A percentile compares a stretch with the other conserved stretches of the same genome.
Evolutionary conservation across 2,797 vertebrate species (phyloP).

Genomic region (Anguilla megastoma): DNA sequence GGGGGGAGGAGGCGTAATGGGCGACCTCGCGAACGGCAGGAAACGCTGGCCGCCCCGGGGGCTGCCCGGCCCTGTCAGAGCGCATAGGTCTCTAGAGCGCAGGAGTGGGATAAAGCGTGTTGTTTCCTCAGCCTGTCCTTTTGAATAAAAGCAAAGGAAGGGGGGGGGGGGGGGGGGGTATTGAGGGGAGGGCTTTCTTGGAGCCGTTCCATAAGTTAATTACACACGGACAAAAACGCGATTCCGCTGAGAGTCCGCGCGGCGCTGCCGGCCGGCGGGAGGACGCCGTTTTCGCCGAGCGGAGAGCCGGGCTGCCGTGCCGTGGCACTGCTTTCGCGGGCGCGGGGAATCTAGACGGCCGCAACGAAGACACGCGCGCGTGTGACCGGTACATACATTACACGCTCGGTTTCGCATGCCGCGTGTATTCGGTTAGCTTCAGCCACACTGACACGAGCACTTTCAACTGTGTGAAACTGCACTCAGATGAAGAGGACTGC

Average conservation of each 20-base stretch:
- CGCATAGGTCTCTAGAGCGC: conserved; percentile 64
- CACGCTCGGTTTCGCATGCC: background rate
- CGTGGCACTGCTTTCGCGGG: background rate
- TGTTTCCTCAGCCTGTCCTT: conserved; percentile 57
- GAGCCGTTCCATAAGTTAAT: conserved; percentile 60
- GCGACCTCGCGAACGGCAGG: conserved; percentile 60
- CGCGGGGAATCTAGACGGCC: background rate
- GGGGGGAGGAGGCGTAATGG: background rate
- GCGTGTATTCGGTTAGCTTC: background rate
- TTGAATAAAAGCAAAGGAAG: conserved; percentile 63
- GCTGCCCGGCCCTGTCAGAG: conserved; percentile 69
- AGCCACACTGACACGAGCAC: background rate
- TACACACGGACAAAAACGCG: conserved; percentile 57
- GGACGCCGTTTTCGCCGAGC: background rate
- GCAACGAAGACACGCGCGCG: background rate
- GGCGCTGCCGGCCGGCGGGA: conserved; percentile 6
- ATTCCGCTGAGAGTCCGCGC: conserved; percentile 44
- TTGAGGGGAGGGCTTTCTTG: conserved; percentile 46
- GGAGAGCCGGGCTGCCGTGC: no score
- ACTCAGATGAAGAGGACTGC: background rate
- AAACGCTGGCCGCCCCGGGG: conserved; percentile 64
- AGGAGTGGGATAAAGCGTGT: conserved; percentile 52
- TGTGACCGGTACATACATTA: background rate
- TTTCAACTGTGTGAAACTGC: background rate
- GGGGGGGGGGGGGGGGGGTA: conserved; percentile 45